Percentiles rank a stretch among this genome's conserved stretches.
phyloP scores from a whole-genome alignment of 2,797 vertebrate genomes.

The Peromyscus attwateri region DNA sequence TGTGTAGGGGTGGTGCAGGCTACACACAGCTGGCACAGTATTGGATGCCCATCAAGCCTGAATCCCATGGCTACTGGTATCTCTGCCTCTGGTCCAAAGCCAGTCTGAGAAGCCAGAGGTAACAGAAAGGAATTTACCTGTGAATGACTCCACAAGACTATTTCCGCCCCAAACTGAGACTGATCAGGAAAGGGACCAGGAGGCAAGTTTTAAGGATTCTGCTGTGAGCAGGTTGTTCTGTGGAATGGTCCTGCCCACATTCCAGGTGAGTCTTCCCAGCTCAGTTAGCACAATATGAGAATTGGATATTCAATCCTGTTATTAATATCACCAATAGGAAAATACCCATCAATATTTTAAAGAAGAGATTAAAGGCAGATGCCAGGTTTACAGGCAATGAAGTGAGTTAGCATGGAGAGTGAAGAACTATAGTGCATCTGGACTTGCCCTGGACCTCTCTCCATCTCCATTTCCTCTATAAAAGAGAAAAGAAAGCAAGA shows the following conservation, averaged over 20 bases:
- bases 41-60: slow-evolving; percentile 33
- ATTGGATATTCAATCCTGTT: neutral
- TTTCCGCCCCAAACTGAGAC: neutral
- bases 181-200: neutral
- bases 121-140: neutral
- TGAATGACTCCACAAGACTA: neutral
- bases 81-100: slow-evolving; percentile 3
- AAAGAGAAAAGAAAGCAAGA: neutral
- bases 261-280: no score
- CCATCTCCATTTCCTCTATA: neutral
- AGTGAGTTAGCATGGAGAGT: neutral
- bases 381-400: neutral
- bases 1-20: neutral
- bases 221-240: neutral
- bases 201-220: neutral
- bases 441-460: slow-evolving; percentile 48
- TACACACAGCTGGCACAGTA: neutral
- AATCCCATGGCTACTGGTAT: neutral
- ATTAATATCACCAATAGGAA: neutral
- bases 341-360: neutral
- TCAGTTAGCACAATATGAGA: neutral
- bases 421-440: accelerated
- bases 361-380: neutral
- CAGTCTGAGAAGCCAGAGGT: neutral
- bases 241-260: neutral